Evolutionary conservation across 2,797 vertebrate genomes (phyloP).

Genomic region (Liparis tanakae): DNA sequence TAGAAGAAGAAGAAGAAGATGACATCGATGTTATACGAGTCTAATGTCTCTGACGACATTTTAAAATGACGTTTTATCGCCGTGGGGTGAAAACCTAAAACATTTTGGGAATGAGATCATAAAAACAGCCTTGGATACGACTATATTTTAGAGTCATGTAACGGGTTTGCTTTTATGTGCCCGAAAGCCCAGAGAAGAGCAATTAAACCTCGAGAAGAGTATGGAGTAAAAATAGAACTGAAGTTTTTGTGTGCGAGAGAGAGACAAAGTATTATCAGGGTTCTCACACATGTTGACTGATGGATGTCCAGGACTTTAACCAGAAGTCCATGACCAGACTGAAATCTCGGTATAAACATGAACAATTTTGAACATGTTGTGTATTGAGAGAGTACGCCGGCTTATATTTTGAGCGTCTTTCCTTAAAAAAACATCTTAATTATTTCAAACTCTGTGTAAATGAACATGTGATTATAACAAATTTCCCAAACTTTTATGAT

Average conservation of each 20-base stretch:
- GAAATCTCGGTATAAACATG: no score
- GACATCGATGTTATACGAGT: conserved; percentile 9
- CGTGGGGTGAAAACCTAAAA: conserved; percentile 15
- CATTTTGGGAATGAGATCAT: neutral
- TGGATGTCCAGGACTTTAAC: no score
- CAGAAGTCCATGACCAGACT: no score
- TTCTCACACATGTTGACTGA: no score
- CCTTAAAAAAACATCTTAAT: no score
- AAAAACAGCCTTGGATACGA: conserved; percentile 5
- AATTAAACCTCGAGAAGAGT: neutral
- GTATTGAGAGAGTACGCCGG: no score
- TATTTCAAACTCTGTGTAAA: no score
- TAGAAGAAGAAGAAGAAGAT: conserved; percentile 3
- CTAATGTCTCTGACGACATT: conserved; percentile 7
- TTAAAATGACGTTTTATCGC: conserved; percentile 20
- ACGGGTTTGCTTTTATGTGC: neutral
- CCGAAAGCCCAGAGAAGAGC: neutral
- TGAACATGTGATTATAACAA: no score
- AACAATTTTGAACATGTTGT: no score
- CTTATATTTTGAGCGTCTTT: no score
- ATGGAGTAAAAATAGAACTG: neutral
- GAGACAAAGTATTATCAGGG: no score
- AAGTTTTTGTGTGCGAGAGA: neutral
- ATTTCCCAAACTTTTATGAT: no score
- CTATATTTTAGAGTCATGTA: conserved; percentile 9